Conservation (phyloP, 2,797 vertebrate genomes). For the Botia kubotai region DNA sequence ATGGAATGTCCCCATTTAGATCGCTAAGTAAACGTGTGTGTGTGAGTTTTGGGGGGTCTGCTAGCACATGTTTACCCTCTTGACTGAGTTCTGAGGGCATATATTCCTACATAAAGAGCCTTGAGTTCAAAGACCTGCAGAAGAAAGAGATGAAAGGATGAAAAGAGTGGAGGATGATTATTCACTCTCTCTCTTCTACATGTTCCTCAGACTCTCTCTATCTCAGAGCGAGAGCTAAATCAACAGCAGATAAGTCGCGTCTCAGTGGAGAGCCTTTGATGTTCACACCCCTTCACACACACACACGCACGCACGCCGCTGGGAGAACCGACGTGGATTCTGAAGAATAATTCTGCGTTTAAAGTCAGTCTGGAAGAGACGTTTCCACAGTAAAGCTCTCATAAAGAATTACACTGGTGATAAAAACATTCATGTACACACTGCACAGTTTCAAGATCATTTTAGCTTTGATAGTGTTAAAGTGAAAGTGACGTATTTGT, state of each 20-base stretch:
- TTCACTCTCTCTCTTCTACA: constrained; percentile 70
- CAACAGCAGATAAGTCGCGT: constrained; percentile 78
- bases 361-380: constrained; percentile 50
- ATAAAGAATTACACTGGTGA: too few species aligned
- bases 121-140: constrained; percentile 59
- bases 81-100: constrained; percentile 10
- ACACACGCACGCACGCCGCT: too few species aligned
- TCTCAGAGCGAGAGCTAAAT: constrained; percentile 76
- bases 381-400: too few species aligned
- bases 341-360: too few species aligned
- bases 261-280: constrained; percentile 73
- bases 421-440: too few species aligned
- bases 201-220: constrained; percentile 70
- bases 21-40: not conserved
- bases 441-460: too few species aligned
- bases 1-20: too few species aligned
- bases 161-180: constrained; percentile 62
- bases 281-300: constrained; percentile 43
- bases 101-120: constrained; percentile 58
- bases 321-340: constrained; percentile 54
- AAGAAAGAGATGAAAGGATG: constrained; percentile 73
- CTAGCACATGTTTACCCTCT: constrained; percentile 35
- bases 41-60: constrained; percentile 34
- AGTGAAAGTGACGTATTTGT: too few species aligned
- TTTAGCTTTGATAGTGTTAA: too few species aligned